Conservation (phyloP, 2,113 vertebrate genomes). For the Capreolus pygargus region DNA sequence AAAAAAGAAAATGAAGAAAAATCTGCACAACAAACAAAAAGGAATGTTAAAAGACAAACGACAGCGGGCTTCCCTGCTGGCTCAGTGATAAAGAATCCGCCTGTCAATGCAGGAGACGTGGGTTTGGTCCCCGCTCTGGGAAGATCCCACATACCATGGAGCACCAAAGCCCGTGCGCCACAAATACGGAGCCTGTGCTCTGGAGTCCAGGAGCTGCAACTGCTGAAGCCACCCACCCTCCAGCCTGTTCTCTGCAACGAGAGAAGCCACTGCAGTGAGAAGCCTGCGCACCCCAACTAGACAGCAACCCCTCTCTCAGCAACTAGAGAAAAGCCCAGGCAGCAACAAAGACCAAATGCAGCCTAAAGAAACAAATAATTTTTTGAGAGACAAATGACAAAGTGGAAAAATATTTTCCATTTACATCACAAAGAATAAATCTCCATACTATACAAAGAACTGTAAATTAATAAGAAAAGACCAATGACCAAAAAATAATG, state of each 20-base stretch:
- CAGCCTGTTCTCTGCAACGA: background rate
- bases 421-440: background rate
- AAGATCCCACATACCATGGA: background rate
- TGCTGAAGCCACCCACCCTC: background rate
- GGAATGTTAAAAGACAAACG: background rate
- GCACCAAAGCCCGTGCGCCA: background rate
- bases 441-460: background rate
- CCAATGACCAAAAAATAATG: background rate
- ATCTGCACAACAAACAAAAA: background rate
- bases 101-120: rapidly evolving
- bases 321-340: background rate
- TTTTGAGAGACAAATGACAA: background rate
- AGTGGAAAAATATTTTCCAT: background rate
- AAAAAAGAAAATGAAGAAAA: background rate
- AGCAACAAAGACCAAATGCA: background rate
- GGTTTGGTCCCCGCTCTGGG: background rate
- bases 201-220: background rate
- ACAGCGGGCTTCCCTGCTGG: background rate
- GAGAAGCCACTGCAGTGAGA: background rate
- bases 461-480: background rate
- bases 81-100: background rate
- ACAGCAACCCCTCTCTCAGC: background rate
- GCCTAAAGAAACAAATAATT: background rate
- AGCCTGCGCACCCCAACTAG: background rate
- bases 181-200: background rate